Conservation (phyloP, 2,113 vertebrate species). For the Alligator mississippiensis region DNA sequence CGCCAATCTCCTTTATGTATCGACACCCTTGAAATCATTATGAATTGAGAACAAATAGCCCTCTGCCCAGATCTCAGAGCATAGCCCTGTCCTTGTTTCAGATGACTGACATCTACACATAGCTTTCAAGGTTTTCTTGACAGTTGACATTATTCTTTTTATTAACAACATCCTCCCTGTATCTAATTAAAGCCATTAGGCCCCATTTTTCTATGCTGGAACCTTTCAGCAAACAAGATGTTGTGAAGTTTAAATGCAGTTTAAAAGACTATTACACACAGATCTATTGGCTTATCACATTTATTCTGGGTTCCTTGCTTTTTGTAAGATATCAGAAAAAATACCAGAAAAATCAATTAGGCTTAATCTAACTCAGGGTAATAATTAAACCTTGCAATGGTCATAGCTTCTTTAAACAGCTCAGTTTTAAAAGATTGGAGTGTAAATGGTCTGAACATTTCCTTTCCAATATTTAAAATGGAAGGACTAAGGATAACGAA, state of each 20-base stretch:
- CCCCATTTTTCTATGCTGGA: not conserved
- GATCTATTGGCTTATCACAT: not conserved
- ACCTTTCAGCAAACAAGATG: not conserved
- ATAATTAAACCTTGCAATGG: slow-evolving; percentile 55
- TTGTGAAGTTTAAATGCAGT: slow-evolving; percentile 11
- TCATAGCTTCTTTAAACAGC: slow-evolving; percentile 13
- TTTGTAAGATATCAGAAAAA: slow-evolving; percentile 9
- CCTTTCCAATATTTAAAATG: not conserved
- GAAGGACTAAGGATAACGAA: not conserved
- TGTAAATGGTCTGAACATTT: not conserved
- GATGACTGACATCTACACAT: not conserved
- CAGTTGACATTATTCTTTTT: not conserved
- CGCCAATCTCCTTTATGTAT: not conserved
- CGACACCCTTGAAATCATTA: not conserved
- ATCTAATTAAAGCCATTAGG: not conserved
- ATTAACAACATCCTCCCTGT: not conserved
- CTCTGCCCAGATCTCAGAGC: not conserved
- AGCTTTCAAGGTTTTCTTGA: not conserved
- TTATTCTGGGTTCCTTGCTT: slow-evolving; percentile 2
- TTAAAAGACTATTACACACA: not conserved
- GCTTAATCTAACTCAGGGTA: slow-evolving; percentile 41
- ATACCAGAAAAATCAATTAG: slow-evolving; percentile 36
- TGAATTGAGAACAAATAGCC: not conserved
- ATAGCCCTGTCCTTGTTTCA: not conserved
- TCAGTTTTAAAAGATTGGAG: slow-evolving; percentile 53